Base-by-base conservation (phyloP, 2,113 vertebrate genomes). In the Sinocyclocheilus anshuiensis region DNA sequence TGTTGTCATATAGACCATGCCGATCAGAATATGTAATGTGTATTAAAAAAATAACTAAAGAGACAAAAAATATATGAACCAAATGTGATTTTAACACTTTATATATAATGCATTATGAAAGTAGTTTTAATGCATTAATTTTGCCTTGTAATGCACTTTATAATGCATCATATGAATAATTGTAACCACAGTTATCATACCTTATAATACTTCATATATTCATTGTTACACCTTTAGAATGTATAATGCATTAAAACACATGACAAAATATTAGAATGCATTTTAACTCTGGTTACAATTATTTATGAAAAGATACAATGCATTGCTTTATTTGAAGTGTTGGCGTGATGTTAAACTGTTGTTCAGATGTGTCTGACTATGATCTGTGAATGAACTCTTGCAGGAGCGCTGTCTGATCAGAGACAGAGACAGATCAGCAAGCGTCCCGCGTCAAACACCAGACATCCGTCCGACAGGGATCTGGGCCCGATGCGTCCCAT, bases 401-500 rank as follows among this genome's bases (percentile, higher is more conserved):
- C 92, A 98, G 97, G 95, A n/a, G 94, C 96, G 71, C 84, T 99
- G 29, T 96, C 94, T 13, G 91, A 94, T 90, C 94, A 97, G 65
- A 93, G 93, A 76, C 95, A 96, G 90, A 94, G 94, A 86, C 87
- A 94, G 77, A 93, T 99, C 88, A 96, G 94, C 8, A 95, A 95
- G 87, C 95, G 90, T 50, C 96, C 96, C 0, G 95, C 95, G 0
- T 98, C 96, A 0, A 99, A 99, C 82, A 94, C 95, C 5, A 93
- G 97, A 67, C 93, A 96, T 2, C 93, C 90, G 0, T 94, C 96
- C 7, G 97, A 98, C 92, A 95, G 93, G 65, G 96, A 86, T 85
- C 92, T 98, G 87, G 97, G 98, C 12, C 97, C 97, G 0, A 99
- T 99, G 98, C 94, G 96, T 86, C 95, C 94, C 0, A 86, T 93